Evolutionary conservation across 2,888 invertebrate genomes (phyloP).

Genomic region (Heliconius erato): DNA sequence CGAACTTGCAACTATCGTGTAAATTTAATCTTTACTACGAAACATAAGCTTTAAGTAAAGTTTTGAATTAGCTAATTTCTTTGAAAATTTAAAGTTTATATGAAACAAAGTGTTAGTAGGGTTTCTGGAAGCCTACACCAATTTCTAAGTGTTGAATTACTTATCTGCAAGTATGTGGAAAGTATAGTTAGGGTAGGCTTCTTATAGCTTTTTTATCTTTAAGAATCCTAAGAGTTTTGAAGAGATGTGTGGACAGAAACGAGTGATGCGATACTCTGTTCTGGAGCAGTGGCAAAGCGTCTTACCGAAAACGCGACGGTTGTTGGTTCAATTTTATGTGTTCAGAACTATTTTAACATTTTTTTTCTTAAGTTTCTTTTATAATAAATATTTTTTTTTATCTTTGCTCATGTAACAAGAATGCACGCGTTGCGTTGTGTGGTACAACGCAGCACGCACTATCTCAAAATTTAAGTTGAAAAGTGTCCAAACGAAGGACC

Average conservation of each 20-base stretch:
- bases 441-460: neutral
- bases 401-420: no score
- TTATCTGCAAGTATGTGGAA: neutral
- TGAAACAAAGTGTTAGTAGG: neutral
- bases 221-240: no score
- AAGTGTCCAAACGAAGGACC: no score
- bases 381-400: no score
- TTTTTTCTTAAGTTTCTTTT: no score
- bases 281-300: no score
- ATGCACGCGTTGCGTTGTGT: neutral
- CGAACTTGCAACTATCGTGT: neutral
- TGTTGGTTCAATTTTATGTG: no score
- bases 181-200: neutral
- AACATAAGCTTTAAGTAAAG: neutral
- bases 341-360: no score
- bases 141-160: conserved; percentile 14
- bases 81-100: conserved; percentile 4
- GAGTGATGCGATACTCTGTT: no score
- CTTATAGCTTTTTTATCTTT: neutral
- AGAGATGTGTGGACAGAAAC: no score
- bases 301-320: no score
- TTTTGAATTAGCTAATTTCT: neutral
- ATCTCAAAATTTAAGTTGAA: neutral
- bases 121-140: conserved; percentile 6
- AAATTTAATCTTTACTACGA: neutral